Evolutionary conservation across 2,113 vertebrate genomes (phyloP).

Genomic region (Hystrix cristata): DNA sequence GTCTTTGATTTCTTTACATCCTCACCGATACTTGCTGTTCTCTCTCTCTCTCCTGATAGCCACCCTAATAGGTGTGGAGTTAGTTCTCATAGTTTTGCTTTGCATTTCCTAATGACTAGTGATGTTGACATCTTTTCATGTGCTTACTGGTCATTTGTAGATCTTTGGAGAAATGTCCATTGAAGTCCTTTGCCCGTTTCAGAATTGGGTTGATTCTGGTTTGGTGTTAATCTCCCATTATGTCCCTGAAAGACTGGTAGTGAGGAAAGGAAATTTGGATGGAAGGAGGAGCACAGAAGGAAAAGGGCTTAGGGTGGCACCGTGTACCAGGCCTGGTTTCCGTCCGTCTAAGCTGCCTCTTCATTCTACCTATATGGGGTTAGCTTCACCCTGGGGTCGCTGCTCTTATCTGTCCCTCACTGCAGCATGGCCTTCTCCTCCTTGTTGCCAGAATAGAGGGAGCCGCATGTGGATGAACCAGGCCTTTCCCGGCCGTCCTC

Average conservation of each 20-base stretch:
- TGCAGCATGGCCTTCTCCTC: neutral
- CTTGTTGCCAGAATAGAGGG: no score
- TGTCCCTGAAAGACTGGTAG: neutral
- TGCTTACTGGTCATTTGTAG: neutral
- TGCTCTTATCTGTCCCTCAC: neutral
- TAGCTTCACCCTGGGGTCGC: neutral
- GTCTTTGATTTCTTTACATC: neutral
- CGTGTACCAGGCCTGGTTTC: neutral
- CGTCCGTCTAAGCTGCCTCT: neutral
- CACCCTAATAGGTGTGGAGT: no score
- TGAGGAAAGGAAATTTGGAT: neutral
- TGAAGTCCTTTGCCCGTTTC: neutral
- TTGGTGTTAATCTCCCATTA: neutral
- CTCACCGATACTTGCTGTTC: neutral
- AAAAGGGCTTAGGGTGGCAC: neutral
- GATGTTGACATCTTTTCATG: neutral
- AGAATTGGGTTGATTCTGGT: neutral
- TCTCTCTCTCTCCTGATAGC: neutral
- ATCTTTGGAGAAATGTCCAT: neutral
- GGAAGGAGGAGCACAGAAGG: neutral
- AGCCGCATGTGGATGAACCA: accelerated
- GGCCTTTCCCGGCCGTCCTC: neutral
- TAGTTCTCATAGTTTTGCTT: neutral
- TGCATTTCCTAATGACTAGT: neutral
- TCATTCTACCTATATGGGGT: accelerated